These are phyloP conservation scores for Epinephelus cyanopodus DNA, from an alignment of 2,113 vertebrate species.

Conservation along the genomic window DNA sequence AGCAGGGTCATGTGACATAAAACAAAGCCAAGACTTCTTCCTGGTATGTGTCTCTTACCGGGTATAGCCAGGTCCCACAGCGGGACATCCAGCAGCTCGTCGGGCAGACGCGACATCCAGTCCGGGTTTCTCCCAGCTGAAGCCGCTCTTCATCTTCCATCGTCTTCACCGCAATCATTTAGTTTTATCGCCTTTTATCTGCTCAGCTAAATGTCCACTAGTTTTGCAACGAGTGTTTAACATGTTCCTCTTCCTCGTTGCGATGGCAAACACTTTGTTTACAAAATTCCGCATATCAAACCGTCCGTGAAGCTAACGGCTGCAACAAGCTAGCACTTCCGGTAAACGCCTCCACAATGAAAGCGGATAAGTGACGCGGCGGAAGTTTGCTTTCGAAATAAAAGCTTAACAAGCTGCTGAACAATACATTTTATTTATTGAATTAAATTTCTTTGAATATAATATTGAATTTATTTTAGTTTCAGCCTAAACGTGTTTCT, in stretches of 20 bases:
- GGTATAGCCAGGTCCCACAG: slow-evolving; percentile 76
- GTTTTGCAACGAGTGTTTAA: background rate
- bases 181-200: background rate
- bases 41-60: slow-evolving; percentile 42
- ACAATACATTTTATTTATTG: too few species aligned
- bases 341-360: background rate
- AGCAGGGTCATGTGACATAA: background rate
- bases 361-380: too few species aligned
- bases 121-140: slow-evolving; percentile 36
- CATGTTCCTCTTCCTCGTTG: background rate
- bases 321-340: background rate
- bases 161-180: background rate
- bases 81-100: slow-evolving; percentile 63
- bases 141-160: slow-evolving; percentile 31
- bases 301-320: slow-evolving; percentile 7
- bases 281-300: background rate
- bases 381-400: too few species aligned
- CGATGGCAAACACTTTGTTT: slow-evolving; percentile 11
- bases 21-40: background rate
- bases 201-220: background rate
- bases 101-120: slow-evolving; percentile 77
- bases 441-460: too few species aligned
- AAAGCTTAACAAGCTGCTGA: too few species aligned
- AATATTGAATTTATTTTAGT: too few species aligned
- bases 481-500: too few species aligned